These are phyloP conservation scores for Diadophis punctatus DNA, from an alignment of 2,113 vertebrate species.

Conservation along the genomic window DNA sequence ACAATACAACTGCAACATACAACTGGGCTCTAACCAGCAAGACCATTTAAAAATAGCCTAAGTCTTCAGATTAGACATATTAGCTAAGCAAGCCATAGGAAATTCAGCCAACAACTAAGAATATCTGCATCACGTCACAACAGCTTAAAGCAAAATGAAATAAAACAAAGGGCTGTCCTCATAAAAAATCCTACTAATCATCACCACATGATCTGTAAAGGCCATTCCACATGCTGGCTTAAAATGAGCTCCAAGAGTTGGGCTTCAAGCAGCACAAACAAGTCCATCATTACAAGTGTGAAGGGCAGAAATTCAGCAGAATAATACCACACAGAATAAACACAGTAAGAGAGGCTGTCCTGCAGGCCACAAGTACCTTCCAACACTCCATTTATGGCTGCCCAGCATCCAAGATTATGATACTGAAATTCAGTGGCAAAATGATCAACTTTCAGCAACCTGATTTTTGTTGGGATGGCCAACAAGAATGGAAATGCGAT, in stretches of 20 bases:
- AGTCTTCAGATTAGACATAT: background rate
- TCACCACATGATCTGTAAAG: background rate
- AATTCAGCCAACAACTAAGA: background rate
- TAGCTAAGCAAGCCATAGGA: too few species aligned
- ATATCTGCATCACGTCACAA: background rate
- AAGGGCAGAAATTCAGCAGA: background rate
- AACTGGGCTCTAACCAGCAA: background rate
- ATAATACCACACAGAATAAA: background rate
- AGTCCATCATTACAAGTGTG: background rate
- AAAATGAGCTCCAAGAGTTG: conserved; percentile 24
- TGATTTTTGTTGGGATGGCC: background rate
- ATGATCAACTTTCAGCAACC: background rate
- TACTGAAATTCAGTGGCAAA: background rate
- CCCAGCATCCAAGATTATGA: background rate
- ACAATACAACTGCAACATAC: background rate
- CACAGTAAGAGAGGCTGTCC: background rate
- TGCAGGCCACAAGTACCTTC: background rate
- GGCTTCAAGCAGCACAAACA: background rate
- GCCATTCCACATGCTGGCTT: conserved; percentile 26
- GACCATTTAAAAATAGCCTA: background rate
- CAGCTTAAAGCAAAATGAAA: background rate
- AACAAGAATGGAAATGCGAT: background rate
- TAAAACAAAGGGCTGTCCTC: background rate
- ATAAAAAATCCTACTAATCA: conserved; percentile 30
- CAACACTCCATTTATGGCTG: background rate